Evolutionary conservation across 2,113 vertebrate species (phyloP).

Genomic region (Aptenodytes patagonicus): DNA sequence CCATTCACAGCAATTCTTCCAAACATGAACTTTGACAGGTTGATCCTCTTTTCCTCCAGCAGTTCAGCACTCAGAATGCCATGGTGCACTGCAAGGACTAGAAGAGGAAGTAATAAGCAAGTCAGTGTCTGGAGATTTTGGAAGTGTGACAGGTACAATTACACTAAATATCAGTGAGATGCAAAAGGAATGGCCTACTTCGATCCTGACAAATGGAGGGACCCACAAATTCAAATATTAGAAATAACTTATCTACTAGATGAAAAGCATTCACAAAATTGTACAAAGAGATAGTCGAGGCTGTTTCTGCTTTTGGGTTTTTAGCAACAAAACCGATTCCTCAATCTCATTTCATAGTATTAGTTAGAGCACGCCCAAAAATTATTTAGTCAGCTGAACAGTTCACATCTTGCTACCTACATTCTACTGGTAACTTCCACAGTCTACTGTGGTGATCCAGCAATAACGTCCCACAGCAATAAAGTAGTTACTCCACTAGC

Average conservation of each 20-base stretch:
- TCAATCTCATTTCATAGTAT: neutral
- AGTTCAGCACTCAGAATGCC: conserved; percentile 69
- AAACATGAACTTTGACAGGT: conserved; percentile 37
- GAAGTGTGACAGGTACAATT: neutral
- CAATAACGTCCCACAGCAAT: neutral
- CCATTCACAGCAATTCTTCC: conserved; percentile 24
- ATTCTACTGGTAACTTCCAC: neutral
- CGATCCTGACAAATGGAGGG: neutral
- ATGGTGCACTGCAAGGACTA: conserved; percentile 79
- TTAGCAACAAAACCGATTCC: neutral
- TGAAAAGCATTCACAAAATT: neutral
- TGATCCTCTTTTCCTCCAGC: neutral
- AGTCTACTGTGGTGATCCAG: neutral
- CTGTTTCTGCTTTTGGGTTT: neutral
- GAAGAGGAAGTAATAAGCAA: neutral
- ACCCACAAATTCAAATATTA: neutral
- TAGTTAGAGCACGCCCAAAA: neutral
- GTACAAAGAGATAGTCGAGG: neutral
- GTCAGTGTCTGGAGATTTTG: neutral
- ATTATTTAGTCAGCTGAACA: neutral
- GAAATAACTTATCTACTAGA: neutral
- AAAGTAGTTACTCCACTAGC: neutral
- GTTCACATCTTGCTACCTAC: neutral
- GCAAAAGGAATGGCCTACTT: neutral
- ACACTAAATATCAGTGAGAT: neutral